Percentiles rank a stretch among this genome's conserved stretches.
Evolutionary conservation across 2,797 vertebrate species (phyloP).

Genomic region (Schizopygopsis malacanthus): DNA sequence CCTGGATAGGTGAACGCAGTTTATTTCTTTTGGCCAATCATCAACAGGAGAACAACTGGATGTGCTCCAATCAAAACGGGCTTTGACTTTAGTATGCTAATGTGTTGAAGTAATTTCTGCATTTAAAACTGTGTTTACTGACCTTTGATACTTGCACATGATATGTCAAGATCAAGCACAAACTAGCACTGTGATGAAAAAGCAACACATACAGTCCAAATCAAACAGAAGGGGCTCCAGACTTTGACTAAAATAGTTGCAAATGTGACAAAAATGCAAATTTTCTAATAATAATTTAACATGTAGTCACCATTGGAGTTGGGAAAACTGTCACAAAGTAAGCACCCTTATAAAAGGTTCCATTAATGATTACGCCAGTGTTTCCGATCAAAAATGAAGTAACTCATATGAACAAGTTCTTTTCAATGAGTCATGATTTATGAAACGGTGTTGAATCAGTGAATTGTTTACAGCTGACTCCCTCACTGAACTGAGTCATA

Average conservation of each 20-base stretch:
- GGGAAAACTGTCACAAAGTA: neutral
- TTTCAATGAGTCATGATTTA: neutral
- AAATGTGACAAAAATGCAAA: neutral
- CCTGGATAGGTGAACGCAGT: slow-evolving; percentile 42
- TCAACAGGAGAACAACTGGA: slow-evolving; percentile 38
- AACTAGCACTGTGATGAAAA: slow-evolving; percentile 9
- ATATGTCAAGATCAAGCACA: slow-evolving; percentile 5
- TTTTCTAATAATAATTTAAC: neutral
- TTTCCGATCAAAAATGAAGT: neutral
- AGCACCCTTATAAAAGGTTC: neutral
- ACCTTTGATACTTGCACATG: neutral
- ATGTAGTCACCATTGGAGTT: neutral
- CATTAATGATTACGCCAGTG: neutral
- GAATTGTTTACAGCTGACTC: neutral
- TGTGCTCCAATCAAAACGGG: slow-evolving; percentile 41
- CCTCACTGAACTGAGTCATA: neutral
- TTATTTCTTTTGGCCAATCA: slow-evolving; percentile 48
- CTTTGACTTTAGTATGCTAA: slow-evolving; percentile 47
- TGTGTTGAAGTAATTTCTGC: slow-evolving; percentile 19
- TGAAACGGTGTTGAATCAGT: no score
- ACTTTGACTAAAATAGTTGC: neutral
- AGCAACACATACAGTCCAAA: neutral
- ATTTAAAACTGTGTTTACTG: slow-evolving; percentile 9
- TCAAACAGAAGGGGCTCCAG: neutral
- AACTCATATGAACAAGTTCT: neutral